These are phyloP conservation scores for Drosophila nasuta DNA, from an alignment of 1,140 invertebrate species.

Conservation along the genomic window DNA sequence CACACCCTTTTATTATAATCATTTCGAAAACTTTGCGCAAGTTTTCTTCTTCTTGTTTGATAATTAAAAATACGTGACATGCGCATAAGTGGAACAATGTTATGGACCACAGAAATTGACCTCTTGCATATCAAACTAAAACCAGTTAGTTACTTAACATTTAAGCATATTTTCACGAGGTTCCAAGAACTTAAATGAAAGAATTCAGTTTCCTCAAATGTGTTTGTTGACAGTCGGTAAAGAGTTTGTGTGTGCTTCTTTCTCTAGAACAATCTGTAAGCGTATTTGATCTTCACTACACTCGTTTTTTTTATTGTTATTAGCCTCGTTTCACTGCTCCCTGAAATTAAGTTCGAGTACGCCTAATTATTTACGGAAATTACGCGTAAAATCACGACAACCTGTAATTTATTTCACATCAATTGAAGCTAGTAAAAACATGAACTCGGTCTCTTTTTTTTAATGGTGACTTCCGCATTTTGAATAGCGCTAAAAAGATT, in stretches of 20 bases:
- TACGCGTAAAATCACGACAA: conserved; percentile 79
- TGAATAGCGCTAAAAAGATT: neutral
- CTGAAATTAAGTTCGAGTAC: conserved; percentile 36
- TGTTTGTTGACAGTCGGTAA: neutral
- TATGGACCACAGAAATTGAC: neutral
- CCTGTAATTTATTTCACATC: conserved; percentile 75
- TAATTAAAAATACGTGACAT: neutral
- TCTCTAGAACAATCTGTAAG: neutral
- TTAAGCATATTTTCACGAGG: neutral
- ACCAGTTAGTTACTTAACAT: conserved; percentile 1
- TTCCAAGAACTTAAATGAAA: neutral
- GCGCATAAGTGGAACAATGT: conserved; percentile 1
- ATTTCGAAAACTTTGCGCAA: neutral
- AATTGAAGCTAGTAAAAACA: conserved; percentile 59
- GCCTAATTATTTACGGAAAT: conserved; percentile 82
- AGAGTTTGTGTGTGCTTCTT: neutral
- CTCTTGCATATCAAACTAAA: neutral
- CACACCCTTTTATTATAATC: neutral
- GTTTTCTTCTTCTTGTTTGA: no score
- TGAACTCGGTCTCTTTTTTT: neutral
- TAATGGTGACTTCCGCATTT: conserved; percentile 16
- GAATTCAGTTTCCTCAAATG: neutral
- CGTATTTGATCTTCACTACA: conserved; percentile 49
- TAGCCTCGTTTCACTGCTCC: conserved; percentile 31
- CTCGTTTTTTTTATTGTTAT: conserved; percentile 28